Conservation (phyloP, 2,888 invertebrate genomes). For the Phlogophora meticulosa region DNA sequence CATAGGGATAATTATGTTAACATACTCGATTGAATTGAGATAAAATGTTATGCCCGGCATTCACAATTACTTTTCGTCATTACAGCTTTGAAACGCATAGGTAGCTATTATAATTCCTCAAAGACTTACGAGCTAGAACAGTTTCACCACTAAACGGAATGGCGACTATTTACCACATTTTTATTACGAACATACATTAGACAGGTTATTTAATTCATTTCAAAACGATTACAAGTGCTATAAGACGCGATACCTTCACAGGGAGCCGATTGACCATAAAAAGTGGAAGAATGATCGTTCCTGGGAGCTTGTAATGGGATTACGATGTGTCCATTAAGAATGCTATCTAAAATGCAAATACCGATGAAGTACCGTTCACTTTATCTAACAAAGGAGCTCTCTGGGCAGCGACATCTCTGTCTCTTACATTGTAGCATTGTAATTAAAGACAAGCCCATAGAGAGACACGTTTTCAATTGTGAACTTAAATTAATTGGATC, state of each 20-base stretch:
- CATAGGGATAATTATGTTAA: constrained; percentile 10
- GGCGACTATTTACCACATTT: constrained; percentile 45
- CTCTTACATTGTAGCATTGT: constrained; percentile 41
- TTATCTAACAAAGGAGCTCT: constrained; percentile 52
- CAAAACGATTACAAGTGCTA: constrained; percentile 31
- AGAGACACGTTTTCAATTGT: constrained; percentile 22
- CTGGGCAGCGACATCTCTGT: constrained; percentile 6
- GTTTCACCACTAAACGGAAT: constrained; percentile 39
- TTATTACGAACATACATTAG: constrained; percentile 58
- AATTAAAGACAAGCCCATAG: constrained; percentile 34
- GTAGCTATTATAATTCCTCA: constrained; percentile 1
- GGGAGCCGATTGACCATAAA: constrained; percentile 47
- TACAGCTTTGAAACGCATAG: constrained; percentile 12
- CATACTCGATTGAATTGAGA: constrained; percentile 7
- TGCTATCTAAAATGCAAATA: constrained; percentile 61
- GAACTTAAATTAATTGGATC: constrained; percentile 22
- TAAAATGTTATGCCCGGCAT: constrained; percentile 8
- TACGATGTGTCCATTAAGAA: constrained; percentile 55
- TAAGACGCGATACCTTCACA: constrained; percentile 23
- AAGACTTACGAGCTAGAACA: constrained; percentile 20
- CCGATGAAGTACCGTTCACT: constrained; percentile 45
- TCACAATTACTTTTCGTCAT: constrained; percentile 9
- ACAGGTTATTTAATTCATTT: constrained; percentile 46
- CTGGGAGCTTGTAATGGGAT: constrained; percentile 41
- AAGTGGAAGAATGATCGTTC: constrained; percentile 39